Base-by-base conservation (phyloP, 2,797 vertebrate genomes). In the Coluber constrictor region DNA sequence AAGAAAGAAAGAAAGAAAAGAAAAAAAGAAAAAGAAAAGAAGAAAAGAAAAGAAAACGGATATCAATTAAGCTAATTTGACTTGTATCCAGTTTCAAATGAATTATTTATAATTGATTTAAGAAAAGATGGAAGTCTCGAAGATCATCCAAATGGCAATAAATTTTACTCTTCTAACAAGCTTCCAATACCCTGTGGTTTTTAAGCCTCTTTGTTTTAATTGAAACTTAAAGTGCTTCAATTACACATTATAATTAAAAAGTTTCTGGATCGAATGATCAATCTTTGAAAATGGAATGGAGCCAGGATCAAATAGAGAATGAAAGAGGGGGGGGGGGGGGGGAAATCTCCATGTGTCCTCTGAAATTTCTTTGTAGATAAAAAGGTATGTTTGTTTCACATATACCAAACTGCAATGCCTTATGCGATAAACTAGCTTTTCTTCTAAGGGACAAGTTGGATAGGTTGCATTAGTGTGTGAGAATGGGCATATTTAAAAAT, bases 21-120 rank as follows among this genome's bases (percentile, higher is more conserved):
- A 37, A 37, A 37, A 37, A 2, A 37, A 37, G 37, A 37, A 37
- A 37, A 37, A 37, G 37, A 37, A 37, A 37, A n/a, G n/a, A n/a
- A 4, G 94, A 43, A 43, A 43, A 43, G 43, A 47, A 59, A 94
- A 6, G 90, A 86, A 95, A 96, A 94, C 90, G 37, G 23, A 90
- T 94, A 94, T 94, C 91, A 94, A 91, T 97, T 96, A 94, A 94
- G 95, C 93, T 95, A 93, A 96, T 96, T 96, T 96, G 66, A 93
- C 94, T 93, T 93, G 87, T 95, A 96, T 93, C 88, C 55, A 66
- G 93, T 96, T 97, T 94, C 89, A 95, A 94, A 95, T 92, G 86
- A 95, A 93, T 95, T 96, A 96, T 95, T 96, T 97, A 94, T 96
- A 96, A 95, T 59, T 96, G 94, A 96, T 96, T 94, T 92, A 96